Evolutionary conservation across 1,140 invertebrate species (phyloP).

Genomic region (Plodia interpunctella): DNA sequence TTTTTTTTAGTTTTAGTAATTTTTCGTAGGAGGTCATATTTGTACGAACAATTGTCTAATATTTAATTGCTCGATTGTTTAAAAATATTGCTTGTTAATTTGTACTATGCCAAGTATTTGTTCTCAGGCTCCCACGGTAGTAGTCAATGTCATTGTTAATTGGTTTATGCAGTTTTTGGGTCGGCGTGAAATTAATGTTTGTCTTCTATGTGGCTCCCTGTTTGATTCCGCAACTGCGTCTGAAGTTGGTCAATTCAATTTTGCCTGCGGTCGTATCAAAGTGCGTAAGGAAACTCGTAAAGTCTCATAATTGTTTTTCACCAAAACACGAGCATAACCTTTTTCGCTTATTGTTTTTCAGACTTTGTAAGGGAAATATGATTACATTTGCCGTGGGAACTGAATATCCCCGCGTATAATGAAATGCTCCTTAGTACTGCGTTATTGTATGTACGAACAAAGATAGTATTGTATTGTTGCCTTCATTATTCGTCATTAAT

Average conservation of each 20-base stretch:
- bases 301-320: neutral
- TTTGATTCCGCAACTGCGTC: constrained; percentile 13
- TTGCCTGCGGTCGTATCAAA: constrained; percentile 6
- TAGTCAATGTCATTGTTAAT: constrained; percentile 29
- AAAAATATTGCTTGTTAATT: constrained; percentile 30
- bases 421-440: neutral
- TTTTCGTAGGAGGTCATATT: constrained; percentile 17
- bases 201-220: neutral
- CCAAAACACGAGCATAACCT: neutral
- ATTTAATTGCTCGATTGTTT: constrained; percentile 30
- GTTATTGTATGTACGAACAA: constrained; percentile 19
- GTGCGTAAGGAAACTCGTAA: neutral
- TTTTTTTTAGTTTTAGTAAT: constrained; percentile 21
- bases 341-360: neutral
- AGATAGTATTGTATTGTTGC: constrained; percentile 17
- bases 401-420: constrained; percentile 7
- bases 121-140: constrained; percentile 21
- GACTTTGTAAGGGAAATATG: constrained; percentile 5
- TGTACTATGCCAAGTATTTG: constrained; percentile 14
- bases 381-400: constrained; percentile 14
- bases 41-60: constrained; percentile 18
- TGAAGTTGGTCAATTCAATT: constrained; percentile 4
- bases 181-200: constrained; percentile 17
- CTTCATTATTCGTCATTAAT: constrained; percentile 9
- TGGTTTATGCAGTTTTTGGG: constrained; percentile 21